Evolutionary conservation across 1,140 invertebrate genomes (phyloP).

Genomic region (Panagrolaimus sp.): DNA sequence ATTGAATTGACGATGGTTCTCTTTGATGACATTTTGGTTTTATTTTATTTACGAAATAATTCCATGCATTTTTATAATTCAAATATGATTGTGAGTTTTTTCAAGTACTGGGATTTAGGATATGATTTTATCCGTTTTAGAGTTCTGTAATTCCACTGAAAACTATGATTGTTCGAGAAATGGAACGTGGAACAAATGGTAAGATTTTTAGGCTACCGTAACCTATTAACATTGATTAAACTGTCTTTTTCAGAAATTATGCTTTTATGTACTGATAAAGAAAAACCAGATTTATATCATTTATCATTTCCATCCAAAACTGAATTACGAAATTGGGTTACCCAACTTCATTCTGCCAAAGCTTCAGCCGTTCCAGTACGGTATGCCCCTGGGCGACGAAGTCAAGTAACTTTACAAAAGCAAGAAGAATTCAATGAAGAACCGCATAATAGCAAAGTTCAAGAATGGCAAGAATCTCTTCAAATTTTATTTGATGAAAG

Average conservation of each 20-base stretch:
- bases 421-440: slow-evolving; percentile 26
- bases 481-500: slow-evolving; percentile 22
- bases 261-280: slow-evolving; percentile 14
- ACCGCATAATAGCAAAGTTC: slow-evolving; percentile 27
- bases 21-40: slow-evolving; percentile 45
- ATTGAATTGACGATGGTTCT: slow-evolving; percentile 27
- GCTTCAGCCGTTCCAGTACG: slow-evolving; percentile 24
- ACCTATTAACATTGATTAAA: no score
- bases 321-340: slow-evolving; percentile 35
- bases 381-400: neutral
- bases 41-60: slow-evolving; percentile 13
- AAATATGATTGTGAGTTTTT: slow-evolving; percentile 13
- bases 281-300: slow-evolving; percentile 37
- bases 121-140: neutral
- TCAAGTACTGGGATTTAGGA: no score
- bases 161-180: slow-evolving; percentile 35
- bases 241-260: neutral
- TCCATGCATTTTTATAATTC: neutral
- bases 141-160: slow-evolving; percentile 34
- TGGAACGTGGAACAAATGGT: slow-evolving; percentile 20
- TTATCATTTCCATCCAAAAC: slow-evolving; percentile 25
- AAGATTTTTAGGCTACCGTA: no score
- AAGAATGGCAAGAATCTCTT: slow-evolving; percentile 26
- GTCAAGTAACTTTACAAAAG: neutral
- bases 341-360: slow-evolving; percentile 35